phyloP scores from a whole-genome alignment of 2,888 invertebrate species.

The Tetrapedia diversipes region DNA sequence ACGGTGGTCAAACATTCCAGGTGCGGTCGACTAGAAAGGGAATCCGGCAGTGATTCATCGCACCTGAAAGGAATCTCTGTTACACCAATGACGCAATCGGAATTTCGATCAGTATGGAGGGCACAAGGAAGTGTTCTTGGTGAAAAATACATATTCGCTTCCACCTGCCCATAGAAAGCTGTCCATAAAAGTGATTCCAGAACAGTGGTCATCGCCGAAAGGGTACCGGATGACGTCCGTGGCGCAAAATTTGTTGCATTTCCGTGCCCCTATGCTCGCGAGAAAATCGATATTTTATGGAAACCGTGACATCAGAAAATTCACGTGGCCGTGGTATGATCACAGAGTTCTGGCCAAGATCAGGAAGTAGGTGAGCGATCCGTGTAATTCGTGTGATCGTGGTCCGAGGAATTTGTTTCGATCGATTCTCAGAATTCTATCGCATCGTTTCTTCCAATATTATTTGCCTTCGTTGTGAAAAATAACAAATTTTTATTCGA shows the following conservation, averaged over 20 bases:
- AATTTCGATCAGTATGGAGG: slow-evolving; percentile 31
- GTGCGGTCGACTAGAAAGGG: slow-evolving; percentile 44
- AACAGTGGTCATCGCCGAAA: background rate
- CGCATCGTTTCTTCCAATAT: slow-evolving; percentile 18
- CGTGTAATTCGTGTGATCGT: slow-evolving; percentile 40
- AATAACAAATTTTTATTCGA: background rate
- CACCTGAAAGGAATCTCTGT: slow-evolving; percentile 44
- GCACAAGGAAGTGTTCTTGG: slow-evolving; percentile 2
- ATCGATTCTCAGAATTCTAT: slow-evolving; percentile 39
- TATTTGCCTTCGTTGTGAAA: background rate
- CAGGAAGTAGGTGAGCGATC: slow-evolving; percentile 13
- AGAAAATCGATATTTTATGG: slow-evolving; percentile 4
- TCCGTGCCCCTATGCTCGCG: background rate
- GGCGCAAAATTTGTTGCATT: background rate
- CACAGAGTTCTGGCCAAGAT: slow-evolving; percentile 8
- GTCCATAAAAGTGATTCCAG: slow-evolving; percentile 26
- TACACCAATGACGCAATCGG: slow-evolving; percentile 43
- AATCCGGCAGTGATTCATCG: slow-evolving; percentile 66
- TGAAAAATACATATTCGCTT: slow-evolving; percentile 13
- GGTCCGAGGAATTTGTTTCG: slow-evolving; percentile 23
- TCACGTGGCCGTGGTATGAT: slow-evolving; percentile 23
- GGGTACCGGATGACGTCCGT: background rate
- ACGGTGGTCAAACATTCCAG: slow-evolving; percentile 33
- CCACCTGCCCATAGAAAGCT: slow-evolving; percentile 17
- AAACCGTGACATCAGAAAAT: background rate